phyloP scores from a whole-genome alignment of 2,888 invertebrate species.

The Euspilapteryx auroguttella region DNA sequence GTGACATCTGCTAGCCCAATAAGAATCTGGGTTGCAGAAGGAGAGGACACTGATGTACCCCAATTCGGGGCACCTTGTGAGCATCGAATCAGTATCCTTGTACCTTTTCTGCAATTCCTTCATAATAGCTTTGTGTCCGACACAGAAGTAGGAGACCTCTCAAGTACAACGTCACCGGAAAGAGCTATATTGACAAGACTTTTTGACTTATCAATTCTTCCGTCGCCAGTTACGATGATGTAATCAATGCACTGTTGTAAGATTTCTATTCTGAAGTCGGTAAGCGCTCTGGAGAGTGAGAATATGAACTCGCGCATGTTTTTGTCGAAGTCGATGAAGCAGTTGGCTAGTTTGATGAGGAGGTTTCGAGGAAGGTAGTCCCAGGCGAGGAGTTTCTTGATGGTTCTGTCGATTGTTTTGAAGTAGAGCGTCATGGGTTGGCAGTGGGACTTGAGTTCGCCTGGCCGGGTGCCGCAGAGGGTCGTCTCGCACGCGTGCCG shows the following conservation, averaged over 20 bases:
- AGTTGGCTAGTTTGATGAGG: neutral
- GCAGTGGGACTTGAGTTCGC: too few species aligned
- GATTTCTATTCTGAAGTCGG: neutral
- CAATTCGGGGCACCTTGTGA: too few species aligned
- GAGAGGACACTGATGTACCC: too few species aligned
- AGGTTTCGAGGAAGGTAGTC: neutral
- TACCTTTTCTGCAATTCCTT: too few species aligned
- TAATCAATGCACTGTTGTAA: neutral
- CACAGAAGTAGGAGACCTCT: too few species aligned
- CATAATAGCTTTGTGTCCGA: too few species aligned
- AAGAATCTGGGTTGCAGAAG: neutral
- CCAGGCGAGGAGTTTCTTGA: neutral
- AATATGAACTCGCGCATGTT: neutral
- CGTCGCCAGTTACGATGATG: neutral
- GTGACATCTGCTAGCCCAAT: neutral
- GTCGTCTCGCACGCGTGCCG: neutral
- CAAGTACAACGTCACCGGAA: too few species aligned
- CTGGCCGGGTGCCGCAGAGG: neutral
- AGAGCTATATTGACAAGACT: too few species aligned
- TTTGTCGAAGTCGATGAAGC: neutral
- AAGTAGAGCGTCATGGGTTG: neutral
- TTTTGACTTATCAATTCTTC: too few species aligned
- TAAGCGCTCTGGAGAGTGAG: neutral
- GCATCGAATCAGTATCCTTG: too few species aligned
- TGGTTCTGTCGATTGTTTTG: neutral